Conservation (phyloP, 2,113 vertebrate genomes). For the Peromyscus maniculatus region DNA sequence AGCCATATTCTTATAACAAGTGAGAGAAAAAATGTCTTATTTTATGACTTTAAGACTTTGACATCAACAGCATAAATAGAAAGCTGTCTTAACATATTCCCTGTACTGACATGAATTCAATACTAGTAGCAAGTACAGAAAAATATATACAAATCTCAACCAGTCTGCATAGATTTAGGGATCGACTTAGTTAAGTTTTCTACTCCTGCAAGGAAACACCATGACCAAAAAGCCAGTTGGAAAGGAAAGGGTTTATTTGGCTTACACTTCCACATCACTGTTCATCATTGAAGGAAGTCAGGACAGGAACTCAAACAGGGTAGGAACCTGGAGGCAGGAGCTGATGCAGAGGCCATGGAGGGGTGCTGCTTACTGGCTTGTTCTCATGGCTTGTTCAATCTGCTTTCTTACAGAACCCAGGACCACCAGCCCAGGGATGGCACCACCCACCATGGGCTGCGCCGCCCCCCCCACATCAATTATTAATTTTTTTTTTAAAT, state of each 20-base stretch:
- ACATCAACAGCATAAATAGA: background rate
- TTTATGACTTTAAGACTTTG: background rate
- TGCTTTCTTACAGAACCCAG: background rate
- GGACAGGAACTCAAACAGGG: background rate
- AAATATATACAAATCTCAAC: background rate
- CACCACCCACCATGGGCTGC: background rate
- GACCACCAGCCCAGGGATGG: too few species aligned
- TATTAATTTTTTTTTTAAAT: background rate
- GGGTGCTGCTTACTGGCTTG: background rate
- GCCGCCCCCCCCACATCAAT: background rate
- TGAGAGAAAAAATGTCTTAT: background rate
- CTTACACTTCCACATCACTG: background rate
- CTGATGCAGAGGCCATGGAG: background rate
- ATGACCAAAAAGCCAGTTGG: background rate
- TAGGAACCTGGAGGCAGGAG: background rate
- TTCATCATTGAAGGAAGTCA: background rate
- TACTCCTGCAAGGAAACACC: too few species aligned
- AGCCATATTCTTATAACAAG: background rate
- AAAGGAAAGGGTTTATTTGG: background rate
- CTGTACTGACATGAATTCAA: background rate
- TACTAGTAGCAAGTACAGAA: background rate
- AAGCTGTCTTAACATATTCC: background rate
- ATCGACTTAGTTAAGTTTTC: background rate
- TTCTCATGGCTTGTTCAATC: background rate
- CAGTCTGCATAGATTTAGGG: background rate